These are phyloP conservation scores for Melanocharis versteri DNA, from an alignment of 2,113 vertebrate genomes.

Conservation along the genomic window DNA sequence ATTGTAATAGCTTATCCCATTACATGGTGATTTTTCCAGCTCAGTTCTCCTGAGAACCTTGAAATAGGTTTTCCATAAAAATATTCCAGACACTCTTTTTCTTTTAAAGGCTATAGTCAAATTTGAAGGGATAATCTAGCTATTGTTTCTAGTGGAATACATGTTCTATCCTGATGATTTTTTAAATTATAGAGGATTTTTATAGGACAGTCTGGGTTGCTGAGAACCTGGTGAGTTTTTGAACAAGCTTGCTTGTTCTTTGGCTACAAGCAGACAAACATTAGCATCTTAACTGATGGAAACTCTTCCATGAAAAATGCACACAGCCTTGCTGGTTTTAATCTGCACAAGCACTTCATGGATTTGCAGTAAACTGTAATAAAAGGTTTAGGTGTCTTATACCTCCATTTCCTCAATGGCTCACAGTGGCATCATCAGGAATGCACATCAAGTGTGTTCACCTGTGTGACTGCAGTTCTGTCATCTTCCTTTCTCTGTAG, in stretches of 20 bases:
- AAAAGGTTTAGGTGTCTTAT: not conserved
- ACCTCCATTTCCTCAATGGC: not conserved
- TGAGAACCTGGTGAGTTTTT: not conserved
- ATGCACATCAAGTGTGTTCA: not conserved
- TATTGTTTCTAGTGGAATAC: not conserved
- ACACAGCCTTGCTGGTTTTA: not conserved
- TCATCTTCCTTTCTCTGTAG: not conserved
- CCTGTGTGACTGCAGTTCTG: not conserved
- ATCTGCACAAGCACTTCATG: not conserved
- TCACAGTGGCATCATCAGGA: not conserved
- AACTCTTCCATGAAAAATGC: not conserved
- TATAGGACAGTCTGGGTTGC: not conserved
- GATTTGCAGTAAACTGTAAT: not conserved
- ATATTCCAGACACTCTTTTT: not conserved
- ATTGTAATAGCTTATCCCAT: slow-evolving; percentile 41
- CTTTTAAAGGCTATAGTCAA: not conserved
- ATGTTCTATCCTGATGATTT: not conserved
- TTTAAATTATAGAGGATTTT: not conserved
- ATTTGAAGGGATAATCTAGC: not conserved
- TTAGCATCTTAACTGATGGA: not conserved
- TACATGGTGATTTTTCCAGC: slow-evolving; percentile 5
- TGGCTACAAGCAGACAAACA: not conserved
- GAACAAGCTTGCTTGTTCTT: not conserved
- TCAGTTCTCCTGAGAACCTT: slow-evolving; percentile 24
- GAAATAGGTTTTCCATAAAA: slow-evolving; percentile 38